phyloP scores from a whole-genome alignment of 1,140 invertebrate species.

The Calosoma granatense region DNA sequence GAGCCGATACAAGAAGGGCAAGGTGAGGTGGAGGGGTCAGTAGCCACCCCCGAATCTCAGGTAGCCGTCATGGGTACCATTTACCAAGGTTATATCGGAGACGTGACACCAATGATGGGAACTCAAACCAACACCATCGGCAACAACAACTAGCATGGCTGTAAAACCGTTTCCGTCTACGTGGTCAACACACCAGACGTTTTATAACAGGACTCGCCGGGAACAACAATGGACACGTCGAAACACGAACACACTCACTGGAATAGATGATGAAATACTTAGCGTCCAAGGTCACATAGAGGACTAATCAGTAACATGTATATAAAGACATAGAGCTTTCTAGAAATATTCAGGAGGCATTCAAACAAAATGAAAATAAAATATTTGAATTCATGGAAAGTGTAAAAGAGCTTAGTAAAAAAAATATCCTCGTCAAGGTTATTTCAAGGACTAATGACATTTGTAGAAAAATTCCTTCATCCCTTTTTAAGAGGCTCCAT shows the following conservation, averaged over 20 bases:
- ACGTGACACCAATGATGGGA: not conserved
- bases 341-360: too few relatives aligned
- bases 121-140: not conserved
- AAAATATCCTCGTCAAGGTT: too few relatives aligned
- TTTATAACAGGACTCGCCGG: not conserved
- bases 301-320: too few relatives aligned
- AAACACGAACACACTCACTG: not conserved
- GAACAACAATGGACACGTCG: not conserved
- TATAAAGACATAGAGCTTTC: too few relatives aligned
- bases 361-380: too few relatives aligned
- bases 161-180: not conserved
- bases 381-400: too few relatives aligned
- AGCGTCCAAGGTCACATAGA: not conserved
- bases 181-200: not conserved
- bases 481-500: too few relatives aligned
- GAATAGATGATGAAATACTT: not conserved
- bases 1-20: too few relatives aligned
- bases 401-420: too few relatives aligned
- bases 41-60: not conserved
- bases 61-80: not conserved
- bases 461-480: too few relatives aligned
- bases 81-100: not conserved
- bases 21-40: too few relatives aligned
- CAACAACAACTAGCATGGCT: not conserved
- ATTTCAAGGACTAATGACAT: too few relatives aligned